Conservation (phyloP, 2,113 vertebrate genomes). For the Pelecanus crispus region DNA sequence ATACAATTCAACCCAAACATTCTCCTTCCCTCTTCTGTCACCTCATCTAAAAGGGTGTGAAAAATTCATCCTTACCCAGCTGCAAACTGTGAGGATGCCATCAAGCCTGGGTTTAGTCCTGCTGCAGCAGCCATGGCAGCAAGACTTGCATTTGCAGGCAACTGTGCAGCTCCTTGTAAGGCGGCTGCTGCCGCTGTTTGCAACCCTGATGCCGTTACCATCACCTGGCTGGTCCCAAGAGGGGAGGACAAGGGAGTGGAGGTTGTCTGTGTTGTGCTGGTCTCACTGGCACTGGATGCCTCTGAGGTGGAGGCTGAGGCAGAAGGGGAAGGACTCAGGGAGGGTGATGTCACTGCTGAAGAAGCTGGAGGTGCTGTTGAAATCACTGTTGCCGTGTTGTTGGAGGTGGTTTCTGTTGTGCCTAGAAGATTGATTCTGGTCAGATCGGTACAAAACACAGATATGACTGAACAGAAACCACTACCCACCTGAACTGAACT, state of each 20-base stretch:
- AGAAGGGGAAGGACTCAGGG: constrained; percentile 86
- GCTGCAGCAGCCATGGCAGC: constrained; percentile 97
- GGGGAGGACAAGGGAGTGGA: constrained; percentile 81
- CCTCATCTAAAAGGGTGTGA: not conserved
- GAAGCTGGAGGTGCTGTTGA: constrained; percentile 85
- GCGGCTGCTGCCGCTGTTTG: constrained; percentile 83
- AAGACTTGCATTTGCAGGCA: constrained; percentile 90
- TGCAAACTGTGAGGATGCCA: constrained; percentile 93
- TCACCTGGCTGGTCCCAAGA: constrained; percentile 88
- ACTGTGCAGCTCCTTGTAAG: constrained; percentile 83
- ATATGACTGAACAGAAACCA: not conserved
- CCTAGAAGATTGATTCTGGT: constrained; percentile 67
- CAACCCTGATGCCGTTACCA: constrained; percentile 88
- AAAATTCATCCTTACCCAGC: constrained; percentile 80
- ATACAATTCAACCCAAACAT: not conserved
- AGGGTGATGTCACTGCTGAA: constrained; percentile 83
- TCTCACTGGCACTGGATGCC: constrained; percentile 76
- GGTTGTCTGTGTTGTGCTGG: constrained; percentile 83
- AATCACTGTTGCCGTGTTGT: constrained; percentile 92
- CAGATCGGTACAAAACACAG: not conserved
- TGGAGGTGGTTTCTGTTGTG: constrained; percentile 82
- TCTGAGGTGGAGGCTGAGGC: constrained; percentile 75
- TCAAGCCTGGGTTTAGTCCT: constrained; percentile 91
- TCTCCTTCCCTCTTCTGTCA: not conserved
- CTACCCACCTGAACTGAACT: not conserved